Base-by-base conservation (phyloP, 2,888 invertebrate species). In the Galeruca laticollis region DNA sequence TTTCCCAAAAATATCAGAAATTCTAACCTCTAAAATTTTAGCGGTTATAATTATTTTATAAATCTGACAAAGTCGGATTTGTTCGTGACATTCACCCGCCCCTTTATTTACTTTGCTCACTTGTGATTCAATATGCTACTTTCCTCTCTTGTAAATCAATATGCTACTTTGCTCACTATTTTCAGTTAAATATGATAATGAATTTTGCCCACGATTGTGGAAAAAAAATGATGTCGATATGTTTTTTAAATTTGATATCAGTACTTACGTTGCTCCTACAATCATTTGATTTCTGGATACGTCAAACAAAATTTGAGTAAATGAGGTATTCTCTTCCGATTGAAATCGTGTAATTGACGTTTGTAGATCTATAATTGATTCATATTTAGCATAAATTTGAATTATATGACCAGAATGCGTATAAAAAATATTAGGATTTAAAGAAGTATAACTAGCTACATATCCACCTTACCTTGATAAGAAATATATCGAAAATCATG, bases 271-370 rank as follows among this genome's bases (percentile, higher is more conserved):
- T 78, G 96, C 95, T 76, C 96, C 96, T 78, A 96, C 94, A 81
- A 97, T 90, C 79, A 97, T 89, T 86, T 96, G 96, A 85, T 94
- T 93, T 82, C 95, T 90, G 76, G 93, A 91, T 70, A 94, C 92
- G 87, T 97, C 96, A 85, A 96, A 94, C 68, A 95, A 88, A 82
- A 96, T 88, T 87, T 94, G 93, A 62, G 94, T 93, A 86, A 92
- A 96, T 76, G 92, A 90, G 73, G 90, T 90, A 76, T 94, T 91
- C 77, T 91, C 91, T 73, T 90, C 89, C 84, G 93, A 91, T 78
- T 89, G 88, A 86, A 95, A 96, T 81, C 89, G 87, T 84, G 90
- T 89, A 67, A 89, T 88, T 73, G 91, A 89, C 67, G 88, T 84
- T 80, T 90, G 88, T 85, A 93, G 86, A 88, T 94, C 94, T 94